phyloP scores from a whole-genome alignment of 2,113 vertebrate genomes.

The western clawed frog (Xenopus tropicalis) region UCB_Xtro_10.0 CM004450.2:106964501-106965000 shows the following conservation, averaged over 20 bases:
- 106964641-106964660: slow-evolving; percentile 81
- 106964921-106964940: too few species aligned
- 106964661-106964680: slow-evolving; percentile 94
- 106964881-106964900: too few species aligned
- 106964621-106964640: slow-evolving; percentile 76
- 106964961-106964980: too few species aligned
- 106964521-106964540: slow-evolving; percentile 71
- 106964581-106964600: slow-evolving; percentile 67
- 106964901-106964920: too few species aligned
- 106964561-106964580: slow-evolving; percentile 61
- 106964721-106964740: neutral
- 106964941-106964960: too few species aligned
- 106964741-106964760: neutral
- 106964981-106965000: too few species aligned
- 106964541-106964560: slow-evolving; percentile 69
- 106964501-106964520: slow-evolving; percentile 77
- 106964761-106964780: neutral
- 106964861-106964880: too few species aligned
- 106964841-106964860: too few species aligned
- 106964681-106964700: slow-evolving; percentile 97
- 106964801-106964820: too few species aligned
- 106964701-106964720: slow-evolving; percentile 90
- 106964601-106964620: slow-evolving; percentile 78
- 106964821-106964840: too few species aligned
- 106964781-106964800: too few species aligned